Evolutionary conservation across 2,797 vertebrate species (phyloP).

Genomic region (Thamnophis elegans): DNA sequence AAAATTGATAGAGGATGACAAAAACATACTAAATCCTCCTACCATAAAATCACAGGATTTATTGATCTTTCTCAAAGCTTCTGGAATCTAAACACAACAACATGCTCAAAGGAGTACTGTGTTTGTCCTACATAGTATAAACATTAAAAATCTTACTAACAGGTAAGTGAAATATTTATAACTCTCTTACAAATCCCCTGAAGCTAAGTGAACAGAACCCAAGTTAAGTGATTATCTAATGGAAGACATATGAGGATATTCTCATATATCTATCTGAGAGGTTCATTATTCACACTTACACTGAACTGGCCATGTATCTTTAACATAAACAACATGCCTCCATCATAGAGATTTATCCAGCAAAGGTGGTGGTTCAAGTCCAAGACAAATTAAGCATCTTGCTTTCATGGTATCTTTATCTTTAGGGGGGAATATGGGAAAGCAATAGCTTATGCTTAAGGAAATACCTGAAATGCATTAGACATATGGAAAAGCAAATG

Average conservation of each 20-base stretch:
- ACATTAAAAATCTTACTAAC: conserved; percentile 69
- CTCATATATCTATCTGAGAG: neutral
- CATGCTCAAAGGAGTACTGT: conserved; percentile 57
- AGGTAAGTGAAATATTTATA: conserved; percentile 74
- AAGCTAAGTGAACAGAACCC: conserved; percentile 61
- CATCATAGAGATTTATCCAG: neutral
- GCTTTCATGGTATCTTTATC: neutral
- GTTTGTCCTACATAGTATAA: conserved; percentile 55
- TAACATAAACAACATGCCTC: neutral
- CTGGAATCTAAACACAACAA: conserved; percentile 62
- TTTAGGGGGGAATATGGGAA: neutral
- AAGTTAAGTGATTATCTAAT: conserved; percentile 55
- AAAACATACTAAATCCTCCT: conserved; percentile 56
- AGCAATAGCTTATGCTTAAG: neutral
- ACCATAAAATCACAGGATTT: conserved; percentile 63
- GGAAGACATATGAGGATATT: conserved; percentile 49
- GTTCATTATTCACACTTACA: conserved; percentile 7
- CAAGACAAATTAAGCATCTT: neutral
- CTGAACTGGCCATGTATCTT: neutral
- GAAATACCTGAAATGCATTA: neutral
- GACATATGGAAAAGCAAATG: neutral
- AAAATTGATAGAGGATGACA: conserved; percentile 57
- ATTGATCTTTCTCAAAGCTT: conserved; percentile 67
- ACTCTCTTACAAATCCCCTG: conserved; percentile 63
- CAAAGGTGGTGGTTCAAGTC: neutral